Evolutionary conservation across 2,113 vertebrate genomes (phyloP), one percentile per base, ranked within the genome.

Genomic region (Tachycineta bicolor): DNA sequence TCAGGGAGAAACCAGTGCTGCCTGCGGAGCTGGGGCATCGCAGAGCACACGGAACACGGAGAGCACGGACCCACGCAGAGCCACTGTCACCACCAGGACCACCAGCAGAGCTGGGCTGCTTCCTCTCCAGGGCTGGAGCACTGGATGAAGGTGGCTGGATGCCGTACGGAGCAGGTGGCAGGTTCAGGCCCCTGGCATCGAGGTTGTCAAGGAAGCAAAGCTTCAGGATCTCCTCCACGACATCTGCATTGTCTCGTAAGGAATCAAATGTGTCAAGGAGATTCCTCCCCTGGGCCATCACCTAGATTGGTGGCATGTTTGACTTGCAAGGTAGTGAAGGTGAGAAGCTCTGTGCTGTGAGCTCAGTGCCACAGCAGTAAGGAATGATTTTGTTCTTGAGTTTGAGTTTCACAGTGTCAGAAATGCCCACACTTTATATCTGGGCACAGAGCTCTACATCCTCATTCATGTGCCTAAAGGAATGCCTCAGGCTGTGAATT

Each of bases 71-170:
- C 44, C 21, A 0, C 5, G 18, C 21, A 43, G 50, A 24, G 43
- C n/a, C 0, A 0, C 53, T 52, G 53, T 25, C 85, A 52, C 49
- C 19, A 2, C 55, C 56, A 13, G 8, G 58, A 63, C 28, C 9
- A 43, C 5, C 31, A 28, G 31, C 55, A 68, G 82, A 52, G 47
- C 87, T 24, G 47, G 33, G 82, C 37, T 47, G 6, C 34, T 28
- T 41, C 64, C n/a, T 24, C 67, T 70, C 37, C 78, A 7, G 67
- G 56, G 82, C 63, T 44, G 70, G 5, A 43, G 53, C 21, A 0
- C 16, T 6, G 31, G 50, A 11, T 16, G 34, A 19, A 33, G 0
- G 0, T 2, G 26, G 25, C 55, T 0, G 0, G 13, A 28, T 9
- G 58, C 77, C 0, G 1, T 2, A 10, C 55, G 12, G 75, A 82